A percentile compares a stretch with the other conserved stretches of the same genome.
Evolutionary conservation across 2,888 invertebrate genomes (phyloP).

Genomic region (Philonicus albiceps): DNA sequence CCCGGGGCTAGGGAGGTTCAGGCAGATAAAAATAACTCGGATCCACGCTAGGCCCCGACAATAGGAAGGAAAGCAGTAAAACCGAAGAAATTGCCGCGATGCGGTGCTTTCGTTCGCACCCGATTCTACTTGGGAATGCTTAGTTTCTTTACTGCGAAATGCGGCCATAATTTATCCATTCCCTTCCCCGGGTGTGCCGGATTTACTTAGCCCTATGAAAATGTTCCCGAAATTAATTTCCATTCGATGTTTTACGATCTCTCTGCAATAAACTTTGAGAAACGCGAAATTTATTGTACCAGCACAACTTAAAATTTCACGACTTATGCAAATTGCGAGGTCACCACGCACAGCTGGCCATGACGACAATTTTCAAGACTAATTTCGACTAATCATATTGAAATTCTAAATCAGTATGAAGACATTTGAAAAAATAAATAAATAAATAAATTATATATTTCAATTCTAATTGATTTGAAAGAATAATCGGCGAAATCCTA

Average conservation of each 20-base stretch:
- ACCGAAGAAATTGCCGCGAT: not conserved
- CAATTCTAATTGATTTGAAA: no score
- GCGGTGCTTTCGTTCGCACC: not conserved
- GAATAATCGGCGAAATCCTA: no score
- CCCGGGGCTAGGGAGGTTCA: not conserved
- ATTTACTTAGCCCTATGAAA: not conserved
- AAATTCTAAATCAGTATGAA: not conserved
- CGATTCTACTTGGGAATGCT: not conserved
- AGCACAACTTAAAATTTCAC: not conserved
- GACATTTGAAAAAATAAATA: no score
- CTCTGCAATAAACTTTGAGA: not conserved
- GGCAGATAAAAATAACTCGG: conserved; percentile 10
- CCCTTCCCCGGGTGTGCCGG: not conserved
- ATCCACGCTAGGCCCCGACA: not conserved
- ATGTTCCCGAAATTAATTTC: not conserved
- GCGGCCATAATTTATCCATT: not conserved
- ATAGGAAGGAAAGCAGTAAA: not conserved
- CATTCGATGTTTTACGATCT: not conserved
- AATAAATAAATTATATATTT: no score
- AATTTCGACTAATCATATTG: not conserved
- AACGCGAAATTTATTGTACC: not conserved
- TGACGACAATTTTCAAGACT: not conserved
- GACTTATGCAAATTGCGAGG: not conserved
- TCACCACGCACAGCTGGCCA: not conserved
- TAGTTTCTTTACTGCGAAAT: not conserved